Evolutionary conservation across 1,140 invertebrate genomes (phyloP), one percentile per base, ranked within the genome.

Genomic region (Drosophila nigromelanica): DNA sequence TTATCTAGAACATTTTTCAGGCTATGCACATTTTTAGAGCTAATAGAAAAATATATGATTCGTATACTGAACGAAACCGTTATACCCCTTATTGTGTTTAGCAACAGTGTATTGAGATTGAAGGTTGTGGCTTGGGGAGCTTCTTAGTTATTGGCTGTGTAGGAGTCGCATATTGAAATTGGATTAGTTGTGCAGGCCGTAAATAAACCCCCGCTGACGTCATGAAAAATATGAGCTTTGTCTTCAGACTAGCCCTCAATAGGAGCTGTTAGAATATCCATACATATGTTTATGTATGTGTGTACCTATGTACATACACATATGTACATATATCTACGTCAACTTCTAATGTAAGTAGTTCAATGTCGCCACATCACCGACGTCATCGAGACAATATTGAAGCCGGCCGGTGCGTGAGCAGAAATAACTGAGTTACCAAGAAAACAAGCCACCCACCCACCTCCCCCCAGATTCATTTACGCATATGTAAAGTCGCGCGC

Each of bases 301-400:
- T 8, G n/a, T n/a, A n/a, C n/a, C n/a, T n/a, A 12, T 39, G 10
- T 39, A 39, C 37, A n/a, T n/a, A 39, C 3, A 39, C 18, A 18
- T 18, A 18, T 40, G 11, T 40, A 33, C 2, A 1, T n/a, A 33
- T 33, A 4, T n/a, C 14, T 24, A 14, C 5, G 45, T 27, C 43
- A 54, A 35, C 6, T 30, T n/a, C 33, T 30, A 24, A 15, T 56
- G 27, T 73, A 87, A 89, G 56, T 87, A 87, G 82, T 87, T 76
- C 82, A 87, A 87, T 87, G 82, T 73, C 83, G 76, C 37, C 40
- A 30, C 18, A 40, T 15, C 18, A 27, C 82, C 73, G 81, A 87
- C 81, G 81, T 86, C 81, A 86, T 50, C 35, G 39, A 33, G 33
- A 18, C 14, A 37, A 58, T 43, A 51, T 48, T 62, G 11, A 60